phyloP scores from a whole-genome alignment of 2,797 vertebrate species.

The Diplodus puntazzo region DNA sequence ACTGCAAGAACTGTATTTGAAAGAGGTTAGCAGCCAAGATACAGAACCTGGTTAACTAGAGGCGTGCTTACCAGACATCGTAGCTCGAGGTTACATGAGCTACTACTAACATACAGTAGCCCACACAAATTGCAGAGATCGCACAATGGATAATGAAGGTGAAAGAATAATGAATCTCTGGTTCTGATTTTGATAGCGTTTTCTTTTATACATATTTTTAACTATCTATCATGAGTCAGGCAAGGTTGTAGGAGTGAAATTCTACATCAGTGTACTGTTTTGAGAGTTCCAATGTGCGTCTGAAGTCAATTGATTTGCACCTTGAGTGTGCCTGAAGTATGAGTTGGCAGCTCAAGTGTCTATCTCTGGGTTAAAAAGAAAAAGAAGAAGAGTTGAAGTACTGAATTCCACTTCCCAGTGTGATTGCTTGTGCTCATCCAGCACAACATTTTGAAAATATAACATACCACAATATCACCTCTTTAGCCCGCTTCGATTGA shows the following conservation, averaged over 20 bases:
- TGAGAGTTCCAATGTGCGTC: neutral
- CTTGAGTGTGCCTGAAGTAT: neutral
- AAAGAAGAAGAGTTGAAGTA: neutral
- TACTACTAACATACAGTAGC: neutral
- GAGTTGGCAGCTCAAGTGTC: neutral
- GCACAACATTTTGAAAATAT: neutral
- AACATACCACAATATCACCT: too few relatives aligned
- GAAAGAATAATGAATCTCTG: neutral
- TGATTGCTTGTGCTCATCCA: neutral
- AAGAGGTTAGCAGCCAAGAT: neutral
- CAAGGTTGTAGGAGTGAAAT: neutral
- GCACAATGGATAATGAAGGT: neutral
- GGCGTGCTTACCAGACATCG: neutral
- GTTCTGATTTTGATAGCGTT: constrained; percentile 2
- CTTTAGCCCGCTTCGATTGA: neutral
- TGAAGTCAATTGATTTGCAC: neutral
- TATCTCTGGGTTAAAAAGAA: neutral
- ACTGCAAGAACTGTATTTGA: neutral
- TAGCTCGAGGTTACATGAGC: neutral
- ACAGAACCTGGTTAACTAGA: neutral
- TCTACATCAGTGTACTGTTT: neutral
- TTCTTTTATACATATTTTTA: neutral
- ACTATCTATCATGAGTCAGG: neutral
- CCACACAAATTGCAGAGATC: neutral
- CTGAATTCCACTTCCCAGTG: neutral